phyloP scores from a whole-genome alignment of 2,888 invertebrate genomes.

The Lithophane socia region DNA sequence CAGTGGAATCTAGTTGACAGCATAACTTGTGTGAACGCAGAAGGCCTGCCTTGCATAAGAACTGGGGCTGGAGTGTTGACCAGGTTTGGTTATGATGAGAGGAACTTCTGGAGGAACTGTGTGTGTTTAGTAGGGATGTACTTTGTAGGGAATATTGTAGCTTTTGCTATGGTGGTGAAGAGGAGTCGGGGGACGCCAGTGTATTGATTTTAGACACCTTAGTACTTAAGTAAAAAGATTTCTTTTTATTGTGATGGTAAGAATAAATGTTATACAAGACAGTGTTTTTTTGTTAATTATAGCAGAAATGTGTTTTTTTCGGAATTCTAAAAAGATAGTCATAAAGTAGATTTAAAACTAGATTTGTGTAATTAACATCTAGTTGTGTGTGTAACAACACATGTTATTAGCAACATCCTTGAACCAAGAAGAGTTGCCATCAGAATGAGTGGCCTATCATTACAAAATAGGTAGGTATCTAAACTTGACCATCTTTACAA shows the following conservation, averaged over 20 bases:
- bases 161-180: constrained; percentile 84
- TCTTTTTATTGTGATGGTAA: not conserved
- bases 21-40: constrained; percentile 90
- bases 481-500: too few species aligned
- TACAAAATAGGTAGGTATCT: too few species aligned
- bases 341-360: not conserved
- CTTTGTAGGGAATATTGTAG: constrained; percentile 79
- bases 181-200: constrained; percentile 87
- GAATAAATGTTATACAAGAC: not conserved
- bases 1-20: constrained; percentile 91
- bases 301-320: not conserved
- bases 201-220: constrained; percentile 73
- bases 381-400: too few species aligned
- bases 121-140: constrained; percentile 83
- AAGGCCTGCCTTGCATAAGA: constrained; percentile 90
- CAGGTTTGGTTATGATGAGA: constrained; percentile 88
- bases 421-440: too few species aligned
- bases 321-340: too few species aligned
- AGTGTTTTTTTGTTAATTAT: not conserved
- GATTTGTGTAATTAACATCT: too few species aligned
- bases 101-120: constrained; percentile 85
- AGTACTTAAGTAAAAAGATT: too few species aligned
- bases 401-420: too few species aligned
- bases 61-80: constrained; percentile 91
- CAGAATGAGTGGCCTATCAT: too few species aligned